Evolutionary conservation across 2,113 vertebrate genomes (phyloP).

Genomic region (Calidris pygmaea): DNA sequence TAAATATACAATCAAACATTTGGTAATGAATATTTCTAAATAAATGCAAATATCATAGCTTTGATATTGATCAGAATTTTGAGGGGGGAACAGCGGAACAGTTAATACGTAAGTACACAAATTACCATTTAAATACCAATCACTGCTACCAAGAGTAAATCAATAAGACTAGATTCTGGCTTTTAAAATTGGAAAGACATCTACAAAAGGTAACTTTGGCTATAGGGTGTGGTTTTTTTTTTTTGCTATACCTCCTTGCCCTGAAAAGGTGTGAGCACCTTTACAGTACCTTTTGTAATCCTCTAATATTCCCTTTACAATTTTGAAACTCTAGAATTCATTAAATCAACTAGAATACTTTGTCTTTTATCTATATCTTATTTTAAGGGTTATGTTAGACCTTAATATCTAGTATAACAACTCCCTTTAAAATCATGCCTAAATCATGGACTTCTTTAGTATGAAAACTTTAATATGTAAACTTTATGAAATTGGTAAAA

Average conservation of each 20-base stretch:
- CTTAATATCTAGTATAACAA: neutral
- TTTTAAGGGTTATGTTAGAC: neutral
- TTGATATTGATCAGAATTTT: neutral
- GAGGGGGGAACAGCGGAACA: neutral
- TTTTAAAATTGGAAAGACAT: neutral
- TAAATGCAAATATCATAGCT: neutral
- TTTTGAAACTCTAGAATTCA: neutral
- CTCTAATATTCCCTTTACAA: neutral
- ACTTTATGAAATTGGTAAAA: neutral
- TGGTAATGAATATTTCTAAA: neutral
- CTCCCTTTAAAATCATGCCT: neutral
- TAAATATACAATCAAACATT: neutral
- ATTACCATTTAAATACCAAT: neutral
- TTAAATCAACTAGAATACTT: neutral
- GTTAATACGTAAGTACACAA: neutral
- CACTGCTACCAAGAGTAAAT: neutral
- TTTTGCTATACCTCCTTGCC: neutral
- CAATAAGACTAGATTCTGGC: neutral
- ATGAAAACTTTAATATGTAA: neutral
- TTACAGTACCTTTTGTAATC: neutral
- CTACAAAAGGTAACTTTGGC: neutral
- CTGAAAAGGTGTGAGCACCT: neutral
- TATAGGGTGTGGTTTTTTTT: neutral
- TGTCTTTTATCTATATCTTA: neutral
- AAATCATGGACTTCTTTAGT: neutral